These are phyloP conservation scores for Phyllostomus hastatus DNA, from an alignment of 2,113 vertebrate genomes.

Conservation along the genomic window DNA sequence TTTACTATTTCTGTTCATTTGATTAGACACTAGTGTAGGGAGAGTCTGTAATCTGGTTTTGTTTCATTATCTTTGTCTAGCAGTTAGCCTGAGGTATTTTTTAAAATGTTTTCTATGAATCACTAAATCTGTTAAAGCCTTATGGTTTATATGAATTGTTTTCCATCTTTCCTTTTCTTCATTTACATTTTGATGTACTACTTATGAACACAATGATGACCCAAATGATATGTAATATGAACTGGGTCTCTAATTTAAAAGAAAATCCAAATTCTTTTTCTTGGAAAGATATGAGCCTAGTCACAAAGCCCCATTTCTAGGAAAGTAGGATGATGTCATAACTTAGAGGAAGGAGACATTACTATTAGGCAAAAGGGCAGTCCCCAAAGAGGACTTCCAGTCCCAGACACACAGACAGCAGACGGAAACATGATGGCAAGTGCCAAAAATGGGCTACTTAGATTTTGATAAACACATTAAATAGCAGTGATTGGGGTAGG, in stretches of 20 bases:
- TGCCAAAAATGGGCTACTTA: background rate
- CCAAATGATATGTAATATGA: background rate
- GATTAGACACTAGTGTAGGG: background rate
- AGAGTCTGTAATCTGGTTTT: background rate
- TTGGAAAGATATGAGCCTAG: background rate
- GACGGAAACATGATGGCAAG: background rate
- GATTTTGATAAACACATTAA: conserved; percentile 40
- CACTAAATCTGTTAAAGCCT: background rate
- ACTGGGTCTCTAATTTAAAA: background rate
- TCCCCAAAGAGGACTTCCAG: background rate
- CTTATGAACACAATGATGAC: background rate
- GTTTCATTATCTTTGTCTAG: background rate
- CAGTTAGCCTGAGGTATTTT: background rate
- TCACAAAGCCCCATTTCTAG: background rate
- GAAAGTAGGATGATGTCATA: background rate
- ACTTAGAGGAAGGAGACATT: background rate
- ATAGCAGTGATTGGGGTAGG: background rate
- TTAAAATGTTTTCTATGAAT: background rate
- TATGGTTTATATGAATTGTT: background rate
- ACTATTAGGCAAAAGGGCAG: background rate
- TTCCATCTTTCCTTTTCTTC: background rate
- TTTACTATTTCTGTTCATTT: background rate
- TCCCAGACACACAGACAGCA: background rate
- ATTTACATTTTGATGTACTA: background rate
- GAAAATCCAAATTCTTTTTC: conserved; percentile 15